Evolutionary conservation across 2,888 invertebrate genomes (phyloP).

Genomic region (Pantelozetes paolii): DNA sequence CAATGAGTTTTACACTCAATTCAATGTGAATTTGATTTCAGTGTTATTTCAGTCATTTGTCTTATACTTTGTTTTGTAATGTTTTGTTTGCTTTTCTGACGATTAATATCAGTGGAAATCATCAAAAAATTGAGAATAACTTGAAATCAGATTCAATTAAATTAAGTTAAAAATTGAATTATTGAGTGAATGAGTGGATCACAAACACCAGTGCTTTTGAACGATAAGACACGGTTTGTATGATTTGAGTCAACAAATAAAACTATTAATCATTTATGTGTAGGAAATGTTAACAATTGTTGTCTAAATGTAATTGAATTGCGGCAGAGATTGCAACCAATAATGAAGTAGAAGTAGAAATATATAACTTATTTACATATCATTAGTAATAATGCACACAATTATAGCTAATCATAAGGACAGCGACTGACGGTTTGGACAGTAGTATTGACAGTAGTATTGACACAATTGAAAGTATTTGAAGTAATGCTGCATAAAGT

Average conservation of each 20-base stretch:
- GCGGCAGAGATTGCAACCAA: constrained; percentile 26
- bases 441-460: neutral
- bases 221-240: constrained; percentile 27
- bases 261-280: neutral
- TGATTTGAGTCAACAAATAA: constrained; percentile 22
- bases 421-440: neutral
- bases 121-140: neutral
- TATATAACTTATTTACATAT: constrained; percentile 22
- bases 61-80: neutral
- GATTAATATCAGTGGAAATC: neutral
- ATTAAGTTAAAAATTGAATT: neutral
- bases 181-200: constrained; percentile 1
- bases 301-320: constrained; percentile 3
- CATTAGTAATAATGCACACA: constrained; percentile 5
- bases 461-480: neutral
- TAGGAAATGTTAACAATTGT: constrained; percentile 21
- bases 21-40: neutral
- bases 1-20: neutral
- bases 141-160: neutral
- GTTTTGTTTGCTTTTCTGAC: neutral
- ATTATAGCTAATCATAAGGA: constrained; percentile 13
- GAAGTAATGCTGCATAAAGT: constrained; percentile 28
- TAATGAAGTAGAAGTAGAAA: constrained; percentile 21
- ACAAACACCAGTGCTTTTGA: neutral
- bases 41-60: neutral